Conservation (phyloP, 2,113 vertebrate species). For the Riparia riparia region DNA sequence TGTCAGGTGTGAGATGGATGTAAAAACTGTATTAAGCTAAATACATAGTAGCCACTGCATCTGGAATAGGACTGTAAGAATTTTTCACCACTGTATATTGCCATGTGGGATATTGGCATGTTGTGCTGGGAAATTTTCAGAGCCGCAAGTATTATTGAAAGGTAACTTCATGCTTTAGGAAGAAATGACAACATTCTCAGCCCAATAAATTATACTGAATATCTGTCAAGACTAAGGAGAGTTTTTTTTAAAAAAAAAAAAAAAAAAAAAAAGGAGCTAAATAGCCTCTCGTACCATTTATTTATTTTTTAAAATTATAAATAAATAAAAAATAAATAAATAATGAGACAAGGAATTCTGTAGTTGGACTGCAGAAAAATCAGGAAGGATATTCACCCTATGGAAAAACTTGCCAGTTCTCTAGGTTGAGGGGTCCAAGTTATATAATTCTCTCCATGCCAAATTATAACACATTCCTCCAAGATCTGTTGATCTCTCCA, state of each 20-base stretch:
- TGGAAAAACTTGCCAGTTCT: background rate
- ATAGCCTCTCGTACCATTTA: rapidly evolving
- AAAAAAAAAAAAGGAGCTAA: background rate
- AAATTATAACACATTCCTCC: background rate
- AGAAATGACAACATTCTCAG: background rate
- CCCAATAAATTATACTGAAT: background rate
- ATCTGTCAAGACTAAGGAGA: background rate
- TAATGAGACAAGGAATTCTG: background rate
- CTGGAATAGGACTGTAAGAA: background rate
- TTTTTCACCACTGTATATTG: background rate
- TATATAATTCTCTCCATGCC: background rate
- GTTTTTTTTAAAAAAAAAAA: background rate
- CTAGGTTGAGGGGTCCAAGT: background rate
- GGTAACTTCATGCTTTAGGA: background rate
- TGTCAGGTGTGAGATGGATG: background rate
- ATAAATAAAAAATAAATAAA: no score
- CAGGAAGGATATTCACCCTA: background rate
- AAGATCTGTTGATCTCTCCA: background rate
- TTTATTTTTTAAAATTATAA: no score
- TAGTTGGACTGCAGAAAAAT: background rate
- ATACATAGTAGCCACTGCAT: background rate
- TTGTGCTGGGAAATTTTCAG: background rate
- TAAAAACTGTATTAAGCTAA: background rate
- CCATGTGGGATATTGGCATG: background rate
- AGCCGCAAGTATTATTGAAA: background rate